These are phyloP conservation scores for Coptotermes formosanus DNA, from an alignment of 1,140 invertebrate species.

Conservation along the genomic window DNA sequence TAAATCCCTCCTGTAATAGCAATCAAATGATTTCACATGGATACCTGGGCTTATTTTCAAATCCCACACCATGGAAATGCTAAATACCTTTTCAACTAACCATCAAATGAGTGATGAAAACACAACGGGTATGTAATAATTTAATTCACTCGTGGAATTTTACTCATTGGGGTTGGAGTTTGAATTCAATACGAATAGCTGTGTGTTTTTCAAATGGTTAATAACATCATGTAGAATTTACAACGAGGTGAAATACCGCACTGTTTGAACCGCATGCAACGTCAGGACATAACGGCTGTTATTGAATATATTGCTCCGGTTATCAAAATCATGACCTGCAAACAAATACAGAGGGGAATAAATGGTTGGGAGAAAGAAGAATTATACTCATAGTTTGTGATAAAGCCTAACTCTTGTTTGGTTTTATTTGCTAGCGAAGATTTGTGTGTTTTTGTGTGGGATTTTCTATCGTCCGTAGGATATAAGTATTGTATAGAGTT, in stretches of 20 bases:
- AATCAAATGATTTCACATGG: conserved; percentile 14
- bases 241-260: conserved; percentile 8
- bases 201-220: conserved; percentile 11
- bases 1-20: neutral
- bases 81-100: neutral
- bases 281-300: neutral
- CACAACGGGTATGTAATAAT: conserved; percentile 16
- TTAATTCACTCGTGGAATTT: conserved; percentile 14
- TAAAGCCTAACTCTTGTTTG: neutral
- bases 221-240: conserved; percentile 17
- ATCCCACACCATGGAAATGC: neutral
- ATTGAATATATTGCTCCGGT: neutral
- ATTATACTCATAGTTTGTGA: neutral
- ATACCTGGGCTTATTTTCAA: conserved; percentile 19
- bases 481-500: neutral
- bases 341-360: neutral
- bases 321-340: conserved; percentile 12
- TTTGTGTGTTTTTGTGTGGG: neutral
- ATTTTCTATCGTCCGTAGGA: neutral
- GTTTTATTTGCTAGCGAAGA: neutral
- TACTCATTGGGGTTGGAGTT: neutral
- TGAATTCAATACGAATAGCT: neutral
- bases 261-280: conserved; percentile 3
- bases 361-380: neutral
- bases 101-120: neutral